These are phyloP conservation scores for Galbula dea DNA, from an alignment of 2,113 vertebrate species.

Conservation along the genomic window DNA sequence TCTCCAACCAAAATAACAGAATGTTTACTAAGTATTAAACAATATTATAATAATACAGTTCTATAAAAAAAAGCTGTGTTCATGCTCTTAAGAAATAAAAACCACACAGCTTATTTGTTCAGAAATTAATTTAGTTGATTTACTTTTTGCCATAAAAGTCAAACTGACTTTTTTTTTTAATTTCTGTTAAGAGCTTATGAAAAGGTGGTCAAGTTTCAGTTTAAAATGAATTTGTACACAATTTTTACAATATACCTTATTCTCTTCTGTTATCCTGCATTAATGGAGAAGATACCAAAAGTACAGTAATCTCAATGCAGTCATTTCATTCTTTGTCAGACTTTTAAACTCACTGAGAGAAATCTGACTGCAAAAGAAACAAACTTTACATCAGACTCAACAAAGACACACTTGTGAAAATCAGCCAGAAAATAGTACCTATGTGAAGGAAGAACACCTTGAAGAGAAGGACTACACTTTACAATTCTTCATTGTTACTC, in stretches of 20 bases:
- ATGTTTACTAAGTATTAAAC: neutral
- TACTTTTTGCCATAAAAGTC: neutral
- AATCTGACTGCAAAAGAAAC: neutral
- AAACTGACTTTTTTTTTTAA: neutral
- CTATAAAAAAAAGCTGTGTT: neutral
- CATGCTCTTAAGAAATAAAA: too few relatives aligned
- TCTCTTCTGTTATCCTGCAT: neutral
- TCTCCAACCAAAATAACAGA: neutral
- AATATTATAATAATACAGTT: neutral
- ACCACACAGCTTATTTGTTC: fast-evolving
- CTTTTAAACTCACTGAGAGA: neutral
- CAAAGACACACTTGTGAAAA: neutral
- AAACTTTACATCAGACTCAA: neutral
- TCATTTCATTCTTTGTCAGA: neutral
- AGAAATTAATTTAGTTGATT: neutral
- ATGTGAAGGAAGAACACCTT: neutral
- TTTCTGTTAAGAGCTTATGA: neutral
- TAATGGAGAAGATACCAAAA: neutral
- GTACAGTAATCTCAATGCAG: neutral
- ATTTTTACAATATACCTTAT: neutral
- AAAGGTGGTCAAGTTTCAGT: neutral
- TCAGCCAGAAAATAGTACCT: neutral
- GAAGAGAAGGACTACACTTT: neutral
- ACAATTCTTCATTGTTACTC: neutral
- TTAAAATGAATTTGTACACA: neutral